Base-by-base conservation (phyloP, 35 echinoderm and acorn worm species). In the Apostichopus californicus region DNA sequence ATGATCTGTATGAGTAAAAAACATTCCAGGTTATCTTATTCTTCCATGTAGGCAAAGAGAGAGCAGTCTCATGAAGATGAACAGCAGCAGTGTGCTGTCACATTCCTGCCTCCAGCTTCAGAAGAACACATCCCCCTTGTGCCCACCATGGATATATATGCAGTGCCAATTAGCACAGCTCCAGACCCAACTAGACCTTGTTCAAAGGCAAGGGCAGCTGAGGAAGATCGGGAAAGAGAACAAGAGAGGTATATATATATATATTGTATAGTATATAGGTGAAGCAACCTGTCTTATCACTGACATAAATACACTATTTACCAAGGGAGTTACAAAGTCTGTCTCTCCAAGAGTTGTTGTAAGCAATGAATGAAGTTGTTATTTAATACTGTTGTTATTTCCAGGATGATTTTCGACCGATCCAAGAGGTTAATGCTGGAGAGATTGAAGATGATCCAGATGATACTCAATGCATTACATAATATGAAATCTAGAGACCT, bases 401-500 rank as follows among this genome's bases (percentile, higher is more conserved):
- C 12, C 54, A 95, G 94, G 57, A 61, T 95, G 82, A 77, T 87
- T 73, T 95, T 88, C 54, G 80, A 88, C 73, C 90, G 94, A 22
- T 92, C 86, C 54, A 84, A 84, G 75, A 87, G 77, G 72, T 22
- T 81, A 26, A 9, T 95, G 10, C n/a, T 92, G 21, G 82, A 95
- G 92, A 92, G 56, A 86, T 87, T 92, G 0, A 52, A 90, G 72
- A 86, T 92, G 22, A 93, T 99, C 23, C 86, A 95, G 54, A 91
- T 93, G 57, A 17, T 99, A 13, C 83, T 99, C 13, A 96, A 96
- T 92, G 95, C 95, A 3, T 88, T 99, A 55, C 97, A 99, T 86
- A 99, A 95, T 83, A 95, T 99, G 57, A 99, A 95, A 72, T 93
- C 78, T 24, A 60, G 88, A 70, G 97, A 99, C 46, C 83, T 99